Base-by-base conservation (phyloP, 2,888 invertebrate species). In the Deilephila elpenor region DNA sequence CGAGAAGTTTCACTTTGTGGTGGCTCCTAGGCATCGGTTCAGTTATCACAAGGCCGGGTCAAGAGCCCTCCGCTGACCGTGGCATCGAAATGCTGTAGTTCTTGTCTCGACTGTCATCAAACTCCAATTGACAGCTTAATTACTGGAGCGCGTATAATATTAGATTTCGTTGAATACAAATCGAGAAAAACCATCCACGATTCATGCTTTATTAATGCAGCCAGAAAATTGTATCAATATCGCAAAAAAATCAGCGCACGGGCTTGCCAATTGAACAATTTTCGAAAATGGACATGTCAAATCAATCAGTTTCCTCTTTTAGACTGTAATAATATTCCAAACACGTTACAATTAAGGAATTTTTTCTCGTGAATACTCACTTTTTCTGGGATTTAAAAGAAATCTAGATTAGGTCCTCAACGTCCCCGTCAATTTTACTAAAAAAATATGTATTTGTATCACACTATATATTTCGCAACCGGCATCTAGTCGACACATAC, bases 31-130 rank as follows among this genome's bases (percentile, higher is more conserved):
- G 84, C 87, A 85, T 83, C 85, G 82, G 56, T 78, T 75, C 79
- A 75, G 74, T 82, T 74, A 74, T 75, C 73, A 75, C 73, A 59
- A 77, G 85, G 82, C 84, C 87, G 88, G 91, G 92, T 92, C 91
- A 92, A 91, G 91, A 84, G 78, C 91, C 79, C 32, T 73, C 60
- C 71, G 73, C 73, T 83, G 91, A 76, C 90, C 91, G 83, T 91
- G 90, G 89, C 91, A 89, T 86, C 87, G 84, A 88, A 85, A 78
- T 74, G 25, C 74, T 78, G 74, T 77, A 75, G 72, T 72, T 78
- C 77, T 81, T 76, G 75, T 81, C 78, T 82, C 76, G 72, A 76
- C 86, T 87, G 86, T 86, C 86, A 86, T 87, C 87, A 87, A 86
- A 86, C 86, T 85, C 79, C 76, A 80, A 79, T 80, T 76, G 80